Conservation (phyloP, 2,888 invertebrate genomes). For the Linhomoeus sp. region DNA sequence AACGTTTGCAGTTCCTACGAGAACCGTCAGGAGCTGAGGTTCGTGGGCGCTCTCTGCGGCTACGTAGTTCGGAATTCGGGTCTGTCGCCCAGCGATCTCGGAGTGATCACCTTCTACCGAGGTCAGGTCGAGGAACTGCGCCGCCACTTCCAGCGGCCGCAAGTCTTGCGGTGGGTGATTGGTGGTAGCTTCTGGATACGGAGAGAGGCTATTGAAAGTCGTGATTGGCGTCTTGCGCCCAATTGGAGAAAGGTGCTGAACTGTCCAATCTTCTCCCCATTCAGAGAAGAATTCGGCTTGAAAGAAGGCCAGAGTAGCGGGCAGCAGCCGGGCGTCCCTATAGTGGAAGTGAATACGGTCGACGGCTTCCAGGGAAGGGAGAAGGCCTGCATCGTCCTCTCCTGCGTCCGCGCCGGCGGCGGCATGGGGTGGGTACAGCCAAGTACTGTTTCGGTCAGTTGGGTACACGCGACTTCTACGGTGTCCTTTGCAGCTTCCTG, state of each 20-base stretch:
- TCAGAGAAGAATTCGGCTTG: too few species aligned
- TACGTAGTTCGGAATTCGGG: not conserved
- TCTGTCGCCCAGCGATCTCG: not conserved
- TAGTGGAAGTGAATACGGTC: slow-evolving; percentile 1
- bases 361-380: slow-evolving; percentile 1
- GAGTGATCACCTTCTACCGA: slow-evolving; percentile 2
- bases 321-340: not conserved
- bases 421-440: not conserved
- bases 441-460: not conserved
- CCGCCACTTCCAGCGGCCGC: too few species aligned
- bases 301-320: too few species aligned
- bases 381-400: not conserved
- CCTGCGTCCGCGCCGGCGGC: not conserved
- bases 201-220: too few species aligned
- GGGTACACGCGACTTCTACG: not conserved
- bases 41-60: not conserved
- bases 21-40: not conserved
- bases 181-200: too few species aligned
- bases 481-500: not conserved
- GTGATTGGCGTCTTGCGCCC: not conserved
- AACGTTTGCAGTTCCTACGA: not conserved
- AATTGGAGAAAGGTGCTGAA: too few species aligned
- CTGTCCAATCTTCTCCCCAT: too few species aligned
- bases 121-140: slow-evolving; percentile 2
- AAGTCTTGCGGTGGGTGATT: too few species aligned